A percentile compares a stretch with the other conserved stretches of the same genome.
These are phyloP conservation scores for Heliconius ethilla DNA, from an alignment of 2,888 invertebrate species.

Conservation along the genomic window DNA sequence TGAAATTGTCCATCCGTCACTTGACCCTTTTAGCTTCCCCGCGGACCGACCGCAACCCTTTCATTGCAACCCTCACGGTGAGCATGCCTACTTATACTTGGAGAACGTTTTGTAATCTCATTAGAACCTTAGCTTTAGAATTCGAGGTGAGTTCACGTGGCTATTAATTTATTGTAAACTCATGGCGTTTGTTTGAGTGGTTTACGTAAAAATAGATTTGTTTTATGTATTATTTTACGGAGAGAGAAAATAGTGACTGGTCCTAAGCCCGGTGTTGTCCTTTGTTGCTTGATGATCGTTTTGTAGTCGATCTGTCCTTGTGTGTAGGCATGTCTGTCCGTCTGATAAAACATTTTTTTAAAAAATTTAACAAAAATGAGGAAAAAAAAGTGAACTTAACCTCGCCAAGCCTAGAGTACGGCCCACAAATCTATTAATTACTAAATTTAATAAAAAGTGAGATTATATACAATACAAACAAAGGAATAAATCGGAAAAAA, in stretches of 20 bases:
- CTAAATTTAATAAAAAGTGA: too few relatives aligned
- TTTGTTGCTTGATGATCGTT: too few relatives aligned
- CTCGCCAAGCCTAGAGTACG: too few relatives aligned
- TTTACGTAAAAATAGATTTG: not conserved
- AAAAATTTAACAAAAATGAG: too few relatives aligned
- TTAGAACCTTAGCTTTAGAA: constrained; percentile 20
- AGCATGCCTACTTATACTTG: constrained; percentile 29
- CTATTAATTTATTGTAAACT: not conserved
- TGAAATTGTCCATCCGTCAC: constrained; percentile 35
- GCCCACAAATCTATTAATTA: too few relatives aligned
- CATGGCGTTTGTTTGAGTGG: not conserved
- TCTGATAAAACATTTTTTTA: too few relatives aligned
- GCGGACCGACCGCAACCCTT: constrained; percentile 35
- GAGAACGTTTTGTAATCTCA: constrained; percentile 25
- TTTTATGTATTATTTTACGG: not conserved
- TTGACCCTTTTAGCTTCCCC: constrained; percentile 35
- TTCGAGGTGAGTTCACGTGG: not conserved
- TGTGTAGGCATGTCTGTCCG: too few relatives aligned
- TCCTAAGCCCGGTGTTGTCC: not conserved
- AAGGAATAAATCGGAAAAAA: too few relatives aligned
- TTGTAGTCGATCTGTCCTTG: too few relatives aligned
- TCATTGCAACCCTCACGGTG: constrained; percentile 25
- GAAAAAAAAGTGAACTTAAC: too few relatives aligned
- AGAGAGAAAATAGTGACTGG: not conserved
- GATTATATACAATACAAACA: too few relatives aligned